Base-by-base conservation (phyloP, 1,140 invertebrate genomes). In the Drosophila miranda region DNA sequence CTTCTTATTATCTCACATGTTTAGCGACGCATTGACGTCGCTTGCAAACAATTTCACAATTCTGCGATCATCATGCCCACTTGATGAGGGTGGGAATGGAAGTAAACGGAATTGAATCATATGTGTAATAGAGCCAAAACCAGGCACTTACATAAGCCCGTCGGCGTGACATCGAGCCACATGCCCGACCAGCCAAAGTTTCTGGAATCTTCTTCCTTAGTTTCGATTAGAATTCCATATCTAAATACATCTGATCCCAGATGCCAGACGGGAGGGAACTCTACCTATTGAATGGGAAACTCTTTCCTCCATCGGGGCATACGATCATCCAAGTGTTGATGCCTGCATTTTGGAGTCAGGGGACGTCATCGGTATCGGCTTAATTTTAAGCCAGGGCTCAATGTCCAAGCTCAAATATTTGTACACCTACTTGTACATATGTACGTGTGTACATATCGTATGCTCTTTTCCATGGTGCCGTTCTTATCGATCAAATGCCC, bases 401-500 rank as follows among this genome's bases (percentile, higher is more conserved):
- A 30, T 14, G 13, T 16, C 34, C 19, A 41, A 11, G n/a, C 34
- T 19, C 2, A 42, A 6, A 41, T 16, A 30, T 23, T 26, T 5
- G 4, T 6, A 11, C 34, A 42, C 11, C n/a, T 50, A 30, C 48
- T 6, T 7, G 1, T 59, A 51, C 13, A 3, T 52, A 43, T 6
- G 21, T 52, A 43, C 11, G 21, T 52, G 44, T 11, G 7, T 11
- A 13, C 26, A 30, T 43, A 51, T 21, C n/a, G 9, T 48, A 23
- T 19, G 30, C 11, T 38, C 34, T 52, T 3, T 43, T 59, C n/a
- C 16, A n/a, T 50, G 11, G 6, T 28, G 45, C n/a, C 11, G 11
- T 28, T 42, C 51, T 42, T 69, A 69, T 69, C 51, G 66, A 69
- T 68, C 63, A 69, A 69, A 68, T 69, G 68, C 44, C 42, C 50